Evolutionary conservation across 2,888 invertebrate genomes (phyloP).

Genomic region (Torymus auratus): DNA sequence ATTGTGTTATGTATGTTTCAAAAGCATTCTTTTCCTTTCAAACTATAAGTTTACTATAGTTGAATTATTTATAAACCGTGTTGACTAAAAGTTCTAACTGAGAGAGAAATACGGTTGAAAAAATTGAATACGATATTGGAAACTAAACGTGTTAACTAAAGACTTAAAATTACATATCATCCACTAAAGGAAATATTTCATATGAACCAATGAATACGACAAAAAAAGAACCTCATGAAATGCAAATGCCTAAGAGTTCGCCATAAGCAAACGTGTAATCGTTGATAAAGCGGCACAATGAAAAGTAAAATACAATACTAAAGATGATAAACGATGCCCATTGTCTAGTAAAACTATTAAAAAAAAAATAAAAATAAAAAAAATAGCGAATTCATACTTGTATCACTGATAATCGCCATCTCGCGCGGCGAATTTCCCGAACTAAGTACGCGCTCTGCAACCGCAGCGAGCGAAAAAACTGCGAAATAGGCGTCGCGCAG

Average conservation of each 20-base stretch:
- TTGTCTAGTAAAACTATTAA: slow-evolving; percentile 30
- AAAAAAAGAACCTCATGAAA: background rate
- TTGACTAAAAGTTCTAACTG: too few relatives aligned
- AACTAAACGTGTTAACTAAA: background rate
- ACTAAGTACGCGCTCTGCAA: background rate
- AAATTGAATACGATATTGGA: too few relatives aligned
- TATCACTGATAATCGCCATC: slow-evolving; percentile 44
- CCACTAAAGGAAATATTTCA: background rate
- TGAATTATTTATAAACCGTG: too few relatives aligned
- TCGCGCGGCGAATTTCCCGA: slow-evolving; percentile 49
- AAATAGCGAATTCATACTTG: slow-evolving; percentile 23
- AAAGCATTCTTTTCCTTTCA: background rate
- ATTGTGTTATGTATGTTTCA: background rate
- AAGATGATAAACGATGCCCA: slow-evolving; percentile 26
- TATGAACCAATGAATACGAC: too few relatives aligned
- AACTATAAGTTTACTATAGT: too few relatives aligned
- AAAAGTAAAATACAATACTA: slow-evolving; percentile 22
- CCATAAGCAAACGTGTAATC: slow-evolving; percentile 36
- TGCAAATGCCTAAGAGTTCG: background rate
- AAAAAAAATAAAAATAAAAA: background rate
- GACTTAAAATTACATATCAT: slow-evolving; percentile 24
- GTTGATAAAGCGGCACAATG: slow-evolving; percentile 35
- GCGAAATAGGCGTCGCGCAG: background rate
- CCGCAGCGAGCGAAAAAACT: too few relatives aligned
- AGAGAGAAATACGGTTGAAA: too few relatives aligned